Base-by-base conservation (phyloP, 2,113 vertebrate species). In the Oreochromis niloticus region DNA sequence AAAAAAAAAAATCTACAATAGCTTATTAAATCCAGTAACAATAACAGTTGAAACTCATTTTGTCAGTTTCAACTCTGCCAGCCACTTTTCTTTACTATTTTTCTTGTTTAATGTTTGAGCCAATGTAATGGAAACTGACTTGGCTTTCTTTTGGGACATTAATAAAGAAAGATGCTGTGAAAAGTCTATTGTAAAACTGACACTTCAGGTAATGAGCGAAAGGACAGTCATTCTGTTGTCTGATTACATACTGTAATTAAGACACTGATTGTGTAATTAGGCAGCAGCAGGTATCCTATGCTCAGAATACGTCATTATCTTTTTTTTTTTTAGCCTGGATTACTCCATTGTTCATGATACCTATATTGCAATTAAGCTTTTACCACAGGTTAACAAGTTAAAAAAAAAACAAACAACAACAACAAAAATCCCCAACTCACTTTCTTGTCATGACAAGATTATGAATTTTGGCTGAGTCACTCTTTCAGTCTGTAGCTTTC, bases 231-330 rank as follows among this genome's bases (percentile, higher is more conserved):
- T 91, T 91, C 84, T 91, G 78, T 81, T 54, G 89, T 59, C 80
- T 94, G 93, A 94, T 94, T 93, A 87, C 90, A 91, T 88, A 81
- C 90, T 32, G 87, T 93, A 95, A 95, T 95, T 93, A 94, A 93
- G 88, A 93, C 91, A 92, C 88, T 89, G 89, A 96, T 92, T 84
- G 87, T 85, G 82, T 88, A 95, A 95, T 95, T 90, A 94, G 89
- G 86, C 13, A 34, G 82, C 79, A 32, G 54, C 90, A 93, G 92
- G 93, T 94, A 91, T 92, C 83, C 32, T 86, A 87, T 82, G 84
- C 84, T 80, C 46, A 6, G 85, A 93, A 92, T 91, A 59, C 63
- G 79, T 90, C 48, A 84, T 91, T 61, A 32, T 61, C 24, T 61
- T 9, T 59, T 4, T n/a, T 87, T 83, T 39, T 27, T 32, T 24